Conservation (phyloP, 2,113 vertebrate genomes). For the Chloebia gouldiae region DNA sequence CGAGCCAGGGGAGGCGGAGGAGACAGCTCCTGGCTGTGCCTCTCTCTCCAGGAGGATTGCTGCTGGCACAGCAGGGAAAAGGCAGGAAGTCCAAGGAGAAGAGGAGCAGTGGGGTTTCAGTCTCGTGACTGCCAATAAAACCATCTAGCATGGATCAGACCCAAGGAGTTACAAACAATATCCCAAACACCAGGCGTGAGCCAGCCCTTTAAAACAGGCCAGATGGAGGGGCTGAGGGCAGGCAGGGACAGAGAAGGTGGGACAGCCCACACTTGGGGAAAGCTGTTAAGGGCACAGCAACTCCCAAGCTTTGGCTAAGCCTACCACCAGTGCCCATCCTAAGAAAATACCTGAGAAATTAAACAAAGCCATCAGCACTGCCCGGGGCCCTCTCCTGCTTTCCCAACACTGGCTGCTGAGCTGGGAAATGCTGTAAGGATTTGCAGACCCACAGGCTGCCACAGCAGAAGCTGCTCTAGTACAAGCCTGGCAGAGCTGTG, state of each 20-base stretch:
- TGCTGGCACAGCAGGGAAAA: background rate
- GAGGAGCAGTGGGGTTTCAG: background rate
- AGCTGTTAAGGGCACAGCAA: background rate
- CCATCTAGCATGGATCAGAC: conserved; percentile 13
- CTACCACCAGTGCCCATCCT: background rate
- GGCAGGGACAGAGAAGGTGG: background rate
- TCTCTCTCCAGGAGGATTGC: background rate
- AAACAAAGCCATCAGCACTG: background rate
- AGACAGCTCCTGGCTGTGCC: background rate
- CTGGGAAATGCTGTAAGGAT: background rate
- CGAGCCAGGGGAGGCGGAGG: background rate
- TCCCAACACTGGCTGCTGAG: fast-evolving
- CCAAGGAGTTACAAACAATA: background rate
- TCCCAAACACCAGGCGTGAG: background rate
- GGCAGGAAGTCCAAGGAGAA: conserved; percentile 30
- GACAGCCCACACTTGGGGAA: background rate
- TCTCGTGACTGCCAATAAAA: background rate
- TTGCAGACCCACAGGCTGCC: background rate
- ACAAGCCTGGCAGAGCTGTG: background rate
- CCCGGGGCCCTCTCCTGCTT: background rate
- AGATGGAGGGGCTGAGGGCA: background rate
- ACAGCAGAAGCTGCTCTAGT: background rate
- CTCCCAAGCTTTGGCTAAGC: background rate
- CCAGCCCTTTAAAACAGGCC: conserved; percentile 1
- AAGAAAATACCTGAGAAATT: background rate